Evolutionary conservation across 2,888 invertebrate species (phyloP).

Genomic region (Euzetes globulus): DNA sequence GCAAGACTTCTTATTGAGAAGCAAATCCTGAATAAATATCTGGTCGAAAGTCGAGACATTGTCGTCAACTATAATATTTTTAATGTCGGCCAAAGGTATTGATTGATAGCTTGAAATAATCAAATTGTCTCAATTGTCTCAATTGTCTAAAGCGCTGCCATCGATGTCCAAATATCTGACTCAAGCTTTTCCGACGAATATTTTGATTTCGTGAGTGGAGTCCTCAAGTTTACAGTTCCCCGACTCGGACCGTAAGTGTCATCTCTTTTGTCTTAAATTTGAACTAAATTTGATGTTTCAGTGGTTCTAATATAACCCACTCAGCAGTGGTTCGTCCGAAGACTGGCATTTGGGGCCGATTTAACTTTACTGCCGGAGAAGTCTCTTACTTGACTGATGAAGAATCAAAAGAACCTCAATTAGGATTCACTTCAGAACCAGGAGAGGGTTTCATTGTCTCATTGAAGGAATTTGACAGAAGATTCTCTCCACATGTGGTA

Average conservation of each 20-base stretch:
- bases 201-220: constrained; percentile 81
- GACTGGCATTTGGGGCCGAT: constrained; percentile 68
- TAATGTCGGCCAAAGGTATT: constrained; percentile 43
- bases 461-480: constrained; percentile 85
- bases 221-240: constrained; percentile 68
- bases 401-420: constrained; percentile 63
- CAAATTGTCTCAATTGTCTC: background rate
- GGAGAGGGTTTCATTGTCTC: constrained; percentile 92
- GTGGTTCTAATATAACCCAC: constrained; percentile 82
- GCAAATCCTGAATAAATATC: constrained; percentile 82
- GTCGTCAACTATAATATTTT: constrained; percentile 61
- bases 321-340: constrained; percentile 83
- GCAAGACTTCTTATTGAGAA: constrained; percentile 42
- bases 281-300: constrained; percentile 36
- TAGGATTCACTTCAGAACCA: constrained; percentile 72
- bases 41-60: constrained; percentile 93
- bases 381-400: constrained; percentile 78
- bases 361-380: constrained; percentile 94
- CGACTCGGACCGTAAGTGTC: constrained; percentile 67
- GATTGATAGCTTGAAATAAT: background rate
- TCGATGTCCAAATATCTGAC: constrained; percentile 79
- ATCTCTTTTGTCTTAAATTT: constrained; percentile 2
- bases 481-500: constrained; percentile 90
- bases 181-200: constrained; percentile 84
- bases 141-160: constrained; percentile 59